Base-by-base conservation (phyloP, 2,888 invertebrate species). In the Drosophila prolongata region DNA sequence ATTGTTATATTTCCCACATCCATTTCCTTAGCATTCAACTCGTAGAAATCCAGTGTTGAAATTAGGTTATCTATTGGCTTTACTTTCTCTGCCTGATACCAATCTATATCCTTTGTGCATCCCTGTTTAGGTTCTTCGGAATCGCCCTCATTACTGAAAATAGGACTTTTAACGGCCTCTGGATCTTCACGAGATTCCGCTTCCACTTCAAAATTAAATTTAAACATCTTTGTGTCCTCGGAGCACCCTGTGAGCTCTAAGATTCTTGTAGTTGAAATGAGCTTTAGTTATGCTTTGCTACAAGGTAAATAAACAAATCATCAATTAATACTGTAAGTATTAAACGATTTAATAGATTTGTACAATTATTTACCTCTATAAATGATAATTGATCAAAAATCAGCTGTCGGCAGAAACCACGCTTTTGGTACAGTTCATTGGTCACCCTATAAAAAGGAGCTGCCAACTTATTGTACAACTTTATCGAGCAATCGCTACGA, bases 121-220 rank as follows among this genome's bases (percentile, higher is more conserved):
- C 35, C 30, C 24, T n/a, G 6, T 8, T 56, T 38, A n/a, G 19
- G n/a, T 16, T 40, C 13, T n/a, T 34, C n/a, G 6, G 16, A 5
- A 14, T 37, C 27, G 2, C 4, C 6, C 5, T 24, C 40, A 14
- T 19, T 11, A 42, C 40, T 8, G 34, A 35, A 46, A 43, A 71
- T 75, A 0, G 78, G 61, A 43, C 54, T 74, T 14, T 75, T 75
- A 40, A 44, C 30, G n/a, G 50, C 44, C 4, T 55, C 50, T 24
- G 44, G n/a, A 14, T 46, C 50, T 37, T 38, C 38, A 13, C 55
- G 69, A 43, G 62, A 38, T 35, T 77, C 70, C 6, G 55, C n/a
- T 50, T 79, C 76, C 6, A 92, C 79, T 34, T 90, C 76, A 71
- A 91, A 91, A 59, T 90, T 89, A 73, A 91, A 91, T 78, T 90